phyloP scores from a whole-genome alignment of 2,113 vertebrate genomes.

The Sorex fumeus region DNA sequence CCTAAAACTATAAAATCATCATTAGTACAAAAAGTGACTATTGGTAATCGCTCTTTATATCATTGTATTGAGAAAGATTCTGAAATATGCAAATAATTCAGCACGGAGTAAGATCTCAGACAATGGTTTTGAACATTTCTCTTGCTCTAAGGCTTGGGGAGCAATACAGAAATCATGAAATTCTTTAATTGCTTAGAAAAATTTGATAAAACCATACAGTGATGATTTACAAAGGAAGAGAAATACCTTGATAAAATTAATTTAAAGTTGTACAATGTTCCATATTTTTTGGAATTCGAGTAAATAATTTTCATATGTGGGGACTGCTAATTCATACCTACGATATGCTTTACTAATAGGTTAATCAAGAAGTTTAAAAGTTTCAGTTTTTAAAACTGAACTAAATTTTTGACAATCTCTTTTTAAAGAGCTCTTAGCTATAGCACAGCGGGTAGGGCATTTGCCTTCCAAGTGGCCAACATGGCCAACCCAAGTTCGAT shows the following conservation, averaged over 20 bases:
- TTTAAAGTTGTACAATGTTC: neutral
- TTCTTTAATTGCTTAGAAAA: neutral
- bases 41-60: neutral
- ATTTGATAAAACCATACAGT: neutral
- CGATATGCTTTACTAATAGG: neutral
- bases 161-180: neutral
- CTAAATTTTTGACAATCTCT: neutral
- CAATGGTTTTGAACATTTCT: no score
- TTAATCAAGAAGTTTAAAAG: neutral
- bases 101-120: neutral
- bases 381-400: neutral
- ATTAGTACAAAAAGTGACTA: neutral
- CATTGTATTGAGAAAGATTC: slow-evolving; percentile 6
- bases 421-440: neutral
- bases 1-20: slow-evolving; percentile 2
- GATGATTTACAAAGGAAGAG: neutral
- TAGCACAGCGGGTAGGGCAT: no score
- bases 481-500: no score
- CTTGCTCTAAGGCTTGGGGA: neutral
- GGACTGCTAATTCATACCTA: neutral
- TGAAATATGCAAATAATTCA: neutral
- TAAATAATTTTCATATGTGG: neutral
- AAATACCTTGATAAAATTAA: neutral
- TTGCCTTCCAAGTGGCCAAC: no score
- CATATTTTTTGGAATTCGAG: neutral